Percentiles rank a stretch among this genome's conserved stretches.
phyloP scores from a whole-genome alignment of 2,888 invertebrate genomes.

The Muscina levida region DNA sequence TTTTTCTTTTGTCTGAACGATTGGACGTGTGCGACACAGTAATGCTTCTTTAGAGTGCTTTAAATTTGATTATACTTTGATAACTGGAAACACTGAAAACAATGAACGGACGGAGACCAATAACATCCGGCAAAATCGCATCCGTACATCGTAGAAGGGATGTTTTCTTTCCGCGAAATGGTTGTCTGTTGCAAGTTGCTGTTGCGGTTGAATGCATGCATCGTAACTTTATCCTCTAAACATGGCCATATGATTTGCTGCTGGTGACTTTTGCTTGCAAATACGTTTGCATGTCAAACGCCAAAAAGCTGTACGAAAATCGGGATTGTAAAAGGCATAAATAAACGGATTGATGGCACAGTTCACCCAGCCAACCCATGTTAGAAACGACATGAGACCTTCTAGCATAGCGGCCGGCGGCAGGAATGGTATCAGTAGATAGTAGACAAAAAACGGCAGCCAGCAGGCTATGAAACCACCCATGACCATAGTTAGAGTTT shows the following conservation, averaged over 20 bases:
- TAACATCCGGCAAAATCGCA: too few species aligned
- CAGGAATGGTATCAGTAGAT: constrained; percentile 90
- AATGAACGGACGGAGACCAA: neutral
- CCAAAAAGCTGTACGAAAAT: constrained; percentile 93
- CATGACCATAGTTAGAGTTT: constrained; percentile 92
- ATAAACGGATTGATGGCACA: constrained; percentile 95
- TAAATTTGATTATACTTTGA: constrained; percentile 55
- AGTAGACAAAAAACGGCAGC: constrained; percentile 93
- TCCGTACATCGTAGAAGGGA: neutral
- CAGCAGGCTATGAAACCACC: constrained; percentile 94
- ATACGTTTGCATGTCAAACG: constrained; percentile 83
- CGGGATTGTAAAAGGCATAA: constrained; percentile 93
- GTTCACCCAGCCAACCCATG: constrained; percentile 95
- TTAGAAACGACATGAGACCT: constrained; percentile 87
- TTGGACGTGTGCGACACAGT: constrained; percentile 12
- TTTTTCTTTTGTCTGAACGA: too few species aligned
- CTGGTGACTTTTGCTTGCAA: constrained; percentile 73
- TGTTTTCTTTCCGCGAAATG: neutral
- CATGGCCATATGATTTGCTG: constrained; percentile 74
- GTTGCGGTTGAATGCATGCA: neutral
- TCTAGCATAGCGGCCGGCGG: constrained; percentile 83
- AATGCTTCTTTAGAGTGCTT: constrained; percentile 31
- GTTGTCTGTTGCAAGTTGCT: constrained; percentile 20
- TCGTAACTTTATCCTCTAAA: constrained; percentile 73
- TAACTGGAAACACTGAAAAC: constrained; percentile 12